Base-by-base conservation (phyloP, 2,888 invertebrate genomes). In the Dicyrtoma fusca region DNA sequence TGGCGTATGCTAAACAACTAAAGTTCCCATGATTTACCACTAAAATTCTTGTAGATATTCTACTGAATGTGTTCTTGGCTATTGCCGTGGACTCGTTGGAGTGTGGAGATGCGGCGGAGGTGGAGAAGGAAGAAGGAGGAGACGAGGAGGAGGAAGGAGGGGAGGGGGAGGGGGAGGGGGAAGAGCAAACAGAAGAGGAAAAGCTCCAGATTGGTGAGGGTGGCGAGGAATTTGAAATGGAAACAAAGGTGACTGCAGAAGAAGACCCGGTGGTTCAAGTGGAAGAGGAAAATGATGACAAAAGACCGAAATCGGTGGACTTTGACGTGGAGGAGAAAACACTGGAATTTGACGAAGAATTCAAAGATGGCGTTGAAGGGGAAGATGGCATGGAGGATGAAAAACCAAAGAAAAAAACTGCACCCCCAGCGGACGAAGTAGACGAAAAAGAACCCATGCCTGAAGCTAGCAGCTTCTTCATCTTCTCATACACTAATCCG, bases 61-160 rank as follows among this genome's bases (percentile, higher is more conserved):
- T 99, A 81, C 87, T 99, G 82, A 99, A 99, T 85, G 99, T 99
- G 83, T 99, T 99, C 93, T 97, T 99, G 96, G 99, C 99, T 85
- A 99, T 99, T 87, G 99, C 99, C 82, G 99, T 99, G 53, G 99
- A 99, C 85, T 99, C 99, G 86, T 89, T 99, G 83, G 99, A 98
- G 66, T 71, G 71, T 45, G 71, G 71, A 1, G 66, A 66, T 14
- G 23, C 34, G 17, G 97, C 97, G 82, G 97, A 97, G 83, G 95
- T 95, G 82, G 94, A 92, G 83, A 92, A 90, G 81, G 89, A 88
- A 81, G 89, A 88, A 83, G 86, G 63, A n/a, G 71, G 88, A 83
- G 86, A 44, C 11, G 72, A 0, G 13, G 74, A 69, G 17, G 74
- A 64, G 42, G 23, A 62, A 10, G 72, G 34, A 11, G 61, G 51